Percentiles rank a stretch among this genome's conserved stretches.
These are phyloP conservation scores for Nylanderia fulva DNA, from an alignment of 1,140 invertebrate species.

Conservation along the genomic window DNA sequence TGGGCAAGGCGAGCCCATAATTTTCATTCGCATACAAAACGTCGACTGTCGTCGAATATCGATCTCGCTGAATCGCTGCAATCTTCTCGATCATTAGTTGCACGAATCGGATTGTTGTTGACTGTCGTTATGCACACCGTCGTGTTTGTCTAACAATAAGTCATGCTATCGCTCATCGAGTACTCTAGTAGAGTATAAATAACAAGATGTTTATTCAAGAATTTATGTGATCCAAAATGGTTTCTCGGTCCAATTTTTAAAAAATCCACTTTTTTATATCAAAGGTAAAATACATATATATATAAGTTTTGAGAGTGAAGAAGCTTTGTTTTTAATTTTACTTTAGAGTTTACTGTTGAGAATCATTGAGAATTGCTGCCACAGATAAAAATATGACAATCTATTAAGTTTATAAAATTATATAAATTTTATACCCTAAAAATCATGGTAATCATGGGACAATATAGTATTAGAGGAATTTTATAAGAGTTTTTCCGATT, in stretches of 20 bases:
- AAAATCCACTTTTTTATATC: neutral
- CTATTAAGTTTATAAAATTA: neutral
- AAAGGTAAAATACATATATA: neutral
- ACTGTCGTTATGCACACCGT: neutral
- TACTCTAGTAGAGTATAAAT: neutral
- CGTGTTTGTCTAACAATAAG: neutral
- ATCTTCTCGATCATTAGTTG: slow-evolving; percentile 5
- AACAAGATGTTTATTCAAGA: neutral
- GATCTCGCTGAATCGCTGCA: neutral
- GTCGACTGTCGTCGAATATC: neutral
- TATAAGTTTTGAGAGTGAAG: neutral
- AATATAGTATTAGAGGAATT: no score
- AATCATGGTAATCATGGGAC: no score
- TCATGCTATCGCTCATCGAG: slow-evolving; percentile 1
- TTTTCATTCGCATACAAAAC: neutral
- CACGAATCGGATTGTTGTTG: neutral
- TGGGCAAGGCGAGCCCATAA: neutral
- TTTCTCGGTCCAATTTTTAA: neutral
- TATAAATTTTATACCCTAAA: neutral
- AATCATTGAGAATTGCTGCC: neutral
- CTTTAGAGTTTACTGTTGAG: neutral
- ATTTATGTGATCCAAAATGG: neutral
- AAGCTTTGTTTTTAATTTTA: neutral
- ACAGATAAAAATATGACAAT: neutral
- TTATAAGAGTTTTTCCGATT: no score